These are phyloP conservation scores for Zoanthus sansibaricus DNA, from an alignment of 92 coral and sea anemone genomes.

Conservation along the genomic window DNA sequence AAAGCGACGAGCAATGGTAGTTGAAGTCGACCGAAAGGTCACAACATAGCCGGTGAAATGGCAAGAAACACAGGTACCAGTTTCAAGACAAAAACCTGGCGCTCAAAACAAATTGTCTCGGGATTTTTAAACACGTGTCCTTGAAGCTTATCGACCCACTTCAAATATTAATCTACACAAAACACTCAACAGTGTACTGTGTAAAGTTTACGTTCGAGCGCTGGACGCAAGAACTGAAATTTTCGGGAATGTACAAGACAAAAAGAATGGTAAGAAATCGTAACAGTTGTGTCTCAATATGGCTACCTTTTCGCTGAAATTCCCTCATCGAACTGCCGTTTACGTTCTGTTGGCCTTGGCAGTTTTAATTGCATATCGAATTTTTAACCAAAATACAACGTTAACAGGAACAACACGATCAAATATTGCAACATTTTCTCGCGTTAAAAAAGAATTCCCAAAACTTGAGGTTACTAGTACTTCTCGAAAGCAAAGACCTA, in stretches of 20 bases:
- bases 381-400: constrained; percentile 57
- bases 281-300: constrained; percentile 34
- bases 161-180: constrained; percentile 35
- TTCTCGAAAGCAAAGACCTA: background rate
- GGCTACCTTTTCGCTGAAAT: constrained; percentile 75
- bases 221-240: background rate
- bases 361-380: constrained; percentile 65
- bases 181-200: background rate
- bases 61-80: constrained; percentile 22
- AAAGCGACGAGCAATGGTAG: background rate
- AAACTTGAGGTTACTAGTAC: background rate
- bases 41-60: background rate
- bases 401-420: constrained; percentile 19
- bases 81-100: background rate
- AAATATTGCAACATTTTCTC: constrained; percentile 13
- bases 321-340: constrained; percentile 72
- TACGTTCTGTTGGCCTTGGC: constrained; percentile 57
- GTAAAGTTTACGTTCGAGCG: background rate
- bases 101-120: constrained; percentile 14
- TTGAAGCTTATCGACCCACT: constrained; percentile 8
- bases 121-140: constrained; percentile 31
- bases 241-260: background rate
- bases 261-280: constrained; percentile 9
- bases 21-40: background rate
- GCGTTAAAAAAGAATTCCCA: background rate